Conservation (phyloP, 2,797 vertebrate genomes). For the Coregonus sp. region DNA sequence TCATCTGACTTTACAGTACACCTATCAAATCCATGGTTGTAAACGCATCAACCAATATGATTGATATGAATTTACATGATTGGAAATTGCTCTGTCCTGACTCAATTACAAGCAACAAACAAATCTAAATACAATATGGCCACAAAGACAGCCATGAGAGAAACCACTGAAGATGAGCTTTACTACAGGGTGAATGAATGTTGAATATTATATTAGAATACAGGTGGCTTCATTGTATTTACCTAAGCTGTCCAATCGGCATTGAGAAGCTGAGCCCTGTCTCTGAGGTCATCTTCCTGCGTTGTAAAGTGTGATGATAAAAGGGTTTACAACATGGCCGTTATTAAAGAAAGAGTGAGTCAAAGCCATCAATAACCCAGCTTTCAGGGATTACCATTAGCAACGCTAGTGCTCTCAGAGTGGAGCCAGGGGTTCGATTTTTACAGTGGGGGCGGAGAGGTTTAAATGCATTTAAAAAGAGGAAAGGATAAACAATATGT, state of each 20-base stretch:
- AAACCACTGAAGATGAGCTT: not conserved
- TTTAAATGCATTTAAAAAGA: constrained; percentile 42
- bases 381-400: constrained; percentile 58
- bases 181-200: not conserved
- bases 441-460: constrained; percentile 39
- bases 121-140: not conserved
- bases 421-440: constrained; percentile 43
- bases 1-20: not conserved
- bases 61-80: not conserved
- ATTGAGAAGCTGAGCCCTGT: not conserved
- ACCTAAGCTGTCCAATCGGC: not conserved
- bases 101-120: not conserved
- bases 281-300: constrained; percentile 40
- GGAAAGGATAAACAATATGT: constrained; percentile 3
- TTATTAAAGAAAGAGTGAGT: constrained; percentile 67
- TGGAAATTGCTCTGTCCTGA: not conserved
- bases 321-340: constrained; percentile 7
- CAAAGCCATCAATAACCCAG: constrained; percentile 66
- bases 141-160: not conserved
- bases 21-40: not conserved
- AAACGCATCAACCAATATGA: constrained; percentile 2
- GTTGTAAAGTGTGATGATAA: constrained; percentile 44
- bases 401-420: constrained; percentile 41
- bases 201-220: not conserved
- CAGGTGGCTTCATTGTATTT: not conserved